These are phyloP conservation scores for Hartigia nigra DNA, from an alignment of 2,888 invertebrate species.

Conservation along the genomic window DNA sequence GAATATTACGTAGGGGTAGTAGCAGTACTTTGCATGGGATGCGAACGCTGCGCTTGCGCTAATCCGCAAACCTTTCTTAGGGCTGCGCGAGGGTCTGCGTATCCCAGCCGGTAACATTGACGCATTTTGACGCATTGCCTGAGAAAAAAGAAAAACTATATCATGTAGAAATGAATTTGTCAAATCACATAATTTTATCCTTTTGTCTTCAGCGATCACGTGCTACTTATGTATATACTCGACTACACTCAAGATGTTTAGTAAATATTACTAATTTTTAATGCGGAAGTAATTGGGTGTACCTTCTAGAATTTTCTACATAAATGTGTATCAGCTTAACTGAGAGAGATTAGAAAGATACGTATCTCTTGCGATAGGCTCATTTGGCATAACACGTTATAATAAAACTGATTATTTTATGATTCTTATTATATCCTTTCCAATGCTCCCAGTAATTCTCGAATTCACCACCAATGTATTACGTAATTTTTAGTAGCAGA, in stretches of 20 bases:
- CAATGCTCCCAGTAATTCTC: not conserved
- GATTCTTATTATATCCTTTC: not conserved
- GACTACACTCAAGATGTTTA: not conserved
- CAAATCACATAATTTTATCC: not conserved
- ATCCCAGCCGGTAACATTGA: not conserved
- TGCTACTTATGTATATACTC: not conserved
- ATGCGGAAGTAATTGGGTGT: not conserved
- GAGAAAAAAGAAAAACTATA: not conserved
- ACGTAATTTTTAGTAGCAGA: not conserved
- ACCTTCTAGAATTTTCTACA: not conserved
- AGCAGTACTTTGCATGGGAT: not conserved
- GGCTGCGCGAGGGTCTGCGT: not conserved
- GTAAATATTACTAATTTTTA: not conserved
- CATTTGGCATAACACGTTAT: not conserved
- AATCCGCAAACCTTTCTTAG: not conserved
- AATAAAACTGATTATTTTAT: not conserved
- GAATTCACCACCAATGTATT: not conserved
- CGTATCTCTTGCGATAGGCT: not conserved
- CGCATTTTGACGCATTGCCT: not conserved
- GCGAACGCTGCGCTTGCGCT: not conserved
- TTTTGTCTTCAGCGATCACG: not conserved
- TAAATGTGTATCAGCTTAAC: not conserved
- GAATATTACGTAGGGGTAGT: not conserved
- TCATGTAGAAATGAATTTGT: not conserved
- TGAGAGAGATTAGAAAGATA: not conserved